Evolutionary conservation across 2,888 invertebrate species (phyloP).

Genomic region (Habrosyne pyritoides): DNA sequence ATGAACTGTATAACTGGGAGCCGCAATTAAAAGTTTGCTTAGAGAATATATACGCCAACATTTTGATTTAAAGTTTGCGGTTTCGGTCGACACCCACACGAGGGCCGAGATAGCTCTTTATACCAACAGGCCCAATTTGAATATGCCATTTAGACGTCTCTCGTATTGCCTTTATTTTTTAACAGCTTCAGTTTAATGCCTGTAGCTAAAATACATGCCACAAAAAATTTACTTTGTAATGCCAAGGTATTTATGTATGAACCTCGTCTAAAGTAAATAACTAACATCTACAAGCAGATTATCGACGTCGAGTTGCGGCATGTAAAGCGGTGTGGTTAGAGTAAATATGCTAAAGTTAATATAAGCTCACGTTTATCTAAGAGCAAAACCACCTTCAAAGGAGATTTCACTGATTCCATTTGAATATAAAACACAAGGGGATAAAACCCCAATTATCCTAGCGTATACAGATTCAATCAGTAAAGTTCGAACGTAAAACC

Average conservation of each 20-base stretch:
- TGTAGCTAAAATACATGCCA: background rate
- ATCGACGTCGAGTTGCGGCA: background rate
- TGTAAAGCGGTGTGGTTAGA: background rate
- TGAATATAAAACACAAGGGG: background rate
- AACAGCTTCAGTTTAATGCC: background rate
- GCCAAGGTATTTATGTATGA: background rate
- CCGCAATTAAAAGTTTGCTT: constrained; percentile 79
- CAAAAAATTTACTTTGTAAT: background rate
- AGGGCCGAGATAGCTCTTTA: constrained; percentile 33
- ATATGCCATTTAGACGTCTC: constrained; percentile 12
- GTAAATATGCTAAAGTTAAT: background rate
- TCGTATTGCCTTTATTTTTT: background rate
- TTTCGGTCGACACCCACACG: constrained; percentile 46
- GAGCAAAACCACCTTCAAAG: background rate
- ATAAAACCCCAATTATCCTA: background rate
- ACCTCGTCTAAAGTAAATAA: background rate
- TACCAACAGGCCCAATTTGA: constrained; percentile 26
- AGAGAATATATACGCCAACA: constrained; percentile 68
- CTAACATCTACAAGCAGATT: background rate
- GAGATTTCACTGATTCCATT: background rate
- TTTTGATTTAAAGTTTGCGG: constrained; percentile 77
- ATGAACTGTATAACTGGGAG: constrained; percentile 66
- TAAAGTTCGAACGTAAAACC: background rate
- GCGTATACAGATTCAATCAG: background rate
- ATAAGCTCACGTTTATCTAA: background rate